Base-by-base conservation (phyloP, 2,113 vertebrate species). In the Rhombomys opimus region DNA sequence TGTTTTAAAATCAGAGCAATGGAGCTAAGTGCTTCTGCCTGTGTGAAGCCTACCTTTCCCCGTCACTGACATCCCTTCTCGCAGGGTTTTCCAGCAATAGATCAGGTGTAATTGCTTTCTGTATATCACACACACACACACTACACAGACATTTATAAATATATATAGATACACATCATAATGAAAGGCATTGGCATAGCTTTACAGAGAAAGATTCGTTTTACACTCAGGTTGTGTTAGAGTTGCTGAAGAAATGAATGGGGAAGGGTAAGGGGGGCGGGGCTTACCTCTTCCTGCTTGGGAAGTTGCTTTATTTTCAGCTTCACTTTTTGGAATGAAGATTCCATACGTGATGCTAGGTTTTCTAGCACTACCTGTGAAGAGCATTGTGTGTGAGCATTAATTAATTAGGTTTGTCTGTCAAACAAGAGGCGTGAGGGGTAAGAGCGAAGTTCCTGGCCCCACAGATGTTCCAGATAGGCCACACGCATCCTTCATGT, bases 281-380 rank as follows among this genome's bases (percentile, higher is more conserved):
- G 5, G 9, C 5, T 18, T 38, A 46, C 13, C 65, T 91, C 95
- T 67, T 68, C 22, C 82, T 75, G 67, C 68, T 87, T 94, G 23
- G 70, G 94, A 82, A 35, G 20, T 41, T 52, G 12, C 15, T 72
- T 72, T 30, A 18, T 76, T 91, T 94, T 75, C 50, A 46, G 22
- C 89, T 76, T 88, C 7, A 3, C 50, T 61, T 92, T 93, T 75
- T 54, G 91, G 30, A 65, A 50, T 78, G 65, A 85, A 80, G 20
- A 46, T 54, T 59, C 35, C 54, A 72, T 20, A 18, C 27, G 61
- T 18, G 70, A 30, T 72, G 20, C 78, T 76, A 72, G 75, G 67
- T 91, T 91, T 94, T 95, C 89, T 90, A 90, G 70, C 54, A 30
- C 78, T 91, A 22, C 70, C 63, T 73, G 68, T 8, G 57, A 87